Conservation (phyloP, 30 jellyfish, hydroid and myxozoan species). For the Rhopilema esculentum region DNA sequence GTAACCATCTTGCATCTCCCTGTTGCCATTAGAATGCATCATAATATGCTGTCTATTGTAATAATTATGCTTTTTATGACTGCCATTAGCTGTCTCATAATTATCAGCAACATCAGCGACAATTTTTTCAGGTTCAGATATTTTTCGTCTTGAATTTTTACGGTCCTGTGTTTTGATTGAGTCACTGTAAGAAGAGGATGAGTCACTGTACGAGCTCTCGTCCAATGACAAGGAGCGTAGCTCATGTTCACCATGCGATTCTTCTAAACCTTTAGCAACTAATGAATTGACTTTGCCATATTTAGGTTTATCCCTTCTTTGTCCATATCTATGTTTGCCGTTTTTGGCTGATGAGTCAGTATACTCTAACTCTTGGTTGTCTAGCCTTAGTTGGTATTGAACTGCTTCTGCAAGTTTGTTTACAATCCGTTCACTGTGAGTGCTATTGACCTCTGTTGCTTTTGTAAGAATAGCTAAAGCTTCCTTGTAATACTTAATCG, state of each 20-base stretch:
- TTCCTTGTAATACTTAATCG: constrained; percentile 73
- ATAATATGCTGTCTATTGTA: background rate
- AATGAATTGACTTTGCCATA: constrained; percentile 64
- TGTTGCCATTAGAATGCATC: background rate
- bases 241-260: constrained; percentile 32
- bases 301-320: constrained; percentile 34
- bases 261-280: constrained; percentile 88
- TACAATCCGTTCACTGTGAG: constrained; percentile 78
- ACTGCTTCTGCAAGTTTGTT: constrained; percentile 85
- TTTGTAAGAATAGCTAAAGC: constrained; percentile 67
- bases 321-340: background rate
- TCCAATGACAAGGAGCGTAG: constrained; percentile 4
- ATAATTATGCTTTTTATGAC: background rate
- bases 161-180: background rate
- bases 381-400: constrained; percentile 35
- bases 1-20: background rate
- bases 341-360: background rate
- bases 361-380: background rate
- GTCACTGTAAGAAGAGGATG: background rate
- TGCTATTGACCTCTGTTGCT: constrained; percentile 13
- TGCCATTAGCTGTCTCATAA: background rate
- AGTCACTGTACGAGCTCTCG: background rate
- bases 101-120: background rate
- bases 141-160: background rate
- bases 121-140: background rate